These are phyloP conservation scores for Siniperca knerii DNA, from an alignment of 2,113 vertebrate genomes.

Conservation along the genomic window DNA sequence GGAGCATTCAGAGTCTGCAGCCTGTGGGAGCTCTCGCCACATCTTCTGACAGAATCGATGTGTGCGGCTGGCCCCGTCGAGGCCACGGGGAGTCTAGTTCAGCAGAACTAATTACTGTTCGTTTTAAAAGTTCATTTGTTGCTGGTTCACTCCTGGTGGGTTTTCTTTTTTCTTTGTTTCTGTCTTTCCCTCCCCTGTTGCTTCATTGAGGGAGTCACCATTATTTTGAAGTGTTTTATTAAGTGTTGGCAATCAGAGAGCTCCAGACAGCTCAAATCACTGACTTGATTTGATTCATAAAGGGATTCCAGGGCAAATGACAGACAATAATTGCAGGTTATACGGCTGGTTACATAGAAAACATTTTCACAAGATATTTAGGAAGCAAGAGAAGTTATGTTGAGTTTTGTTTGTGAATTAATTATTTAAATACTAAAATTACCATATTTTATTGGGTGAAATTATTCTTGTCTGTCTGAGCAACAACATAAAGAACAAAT, in stretches of 20 bases:
- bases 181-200: not conserved
- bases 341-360: not conserved
- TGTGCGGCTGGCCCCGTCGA: conserved; percentile 25
- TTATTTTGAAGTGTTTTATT: conserved; percentile 62
- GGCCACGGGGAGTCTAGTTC: conserved; percentile 44
- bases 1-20: conserved; percentile 15
- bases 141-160: conserved; percentile 7
- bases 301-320: conserved; percentile 20
- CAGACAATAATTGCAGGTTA: not conserved
- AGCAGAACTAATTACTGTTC: conserved; percentile 69
- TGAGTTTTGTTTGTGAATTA: not conserved
- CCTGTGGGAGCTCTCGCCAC: conserved; percentile 42
- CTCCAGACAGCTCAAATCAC: conserved; percentile 30
- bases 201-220: conserved; percentile 8
- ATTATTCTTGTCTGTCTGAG: not conserved
- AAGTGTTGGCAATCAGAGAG: conserved; percentile 40
- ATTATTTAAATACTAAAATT: not conserved
- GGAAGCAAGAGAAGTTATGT: not conserved
- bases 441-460: not conserved
- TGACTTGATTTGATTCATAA: conserved; percentile 32
- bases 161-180: not conserved
- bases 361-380: not conserved
- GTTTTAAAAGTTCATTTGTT: conserved; percentile 65
- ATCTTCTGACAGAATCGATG: conserved; percentile 62
- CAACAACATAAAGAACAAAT: conserved; percentile 8